Base-by-base conservation (phyloP, 2,113 vertebrate genomes). In the Anseranas semipalmata region DNA sequence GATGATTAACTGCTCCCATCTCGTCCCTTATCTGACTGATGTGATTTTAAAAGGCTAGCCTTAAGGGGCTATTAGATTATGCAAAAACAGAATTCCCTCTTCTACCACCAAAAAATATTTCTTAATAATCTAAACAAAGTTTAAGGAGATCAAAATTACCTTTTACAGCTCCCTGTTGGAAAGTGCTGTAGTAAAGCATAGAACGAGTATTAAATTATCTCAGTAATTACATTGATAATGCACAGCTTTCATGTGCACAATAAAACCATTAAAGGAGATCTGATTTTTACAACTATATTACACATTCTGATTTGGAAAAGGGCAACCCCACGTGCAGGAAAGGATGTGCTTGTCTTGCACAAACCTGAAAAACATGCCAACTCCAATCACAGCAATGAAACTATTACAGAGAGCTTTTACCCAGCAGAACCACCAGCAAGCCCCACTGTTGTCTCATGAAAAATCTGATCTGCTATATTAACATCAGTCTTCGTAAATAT, bases 61-160 rank as follows among this genome's bases (percentile, higher is more conserved):
- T 92, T 90, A 68, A 81, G 95, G 93, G 81, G 25, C 56, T 91
- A 95, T 77, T 97, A 94, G 68, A 88, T 94, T 75, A 95, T 88
- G 73, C 53, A 94, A 84, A 96, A 95, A 80, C 10, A 93, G 60
- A 95, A 96, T 87, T 95, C 87, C 89, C 87, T 90, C 94, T 96
- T 83, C 89, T 86, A 43, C 27, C 53, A 58, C 53, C 92, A 90
- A 92, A 95, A 95, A 94, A 85, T 89, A 95, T 82, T 68, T 68
- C 46, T 84, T 96, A 97, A 96, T 83, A 97, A 87, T n/a, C 82
- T 92, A 95, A 89, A 96, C 81, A 95, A 97, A 97, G 95, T 97
- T 93, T 96, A 96, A 94, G 90, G 95, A 96, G 89, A 95, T 94
- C 82, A 89, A 90, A 97, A 93, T 96, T 96, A 95, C 43, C 35